These are phyloP conservation scores for Eristalis intricaria DNA, from an alignment of 2,888 invertebrate species.

Conservation along the genomic window DNA sequence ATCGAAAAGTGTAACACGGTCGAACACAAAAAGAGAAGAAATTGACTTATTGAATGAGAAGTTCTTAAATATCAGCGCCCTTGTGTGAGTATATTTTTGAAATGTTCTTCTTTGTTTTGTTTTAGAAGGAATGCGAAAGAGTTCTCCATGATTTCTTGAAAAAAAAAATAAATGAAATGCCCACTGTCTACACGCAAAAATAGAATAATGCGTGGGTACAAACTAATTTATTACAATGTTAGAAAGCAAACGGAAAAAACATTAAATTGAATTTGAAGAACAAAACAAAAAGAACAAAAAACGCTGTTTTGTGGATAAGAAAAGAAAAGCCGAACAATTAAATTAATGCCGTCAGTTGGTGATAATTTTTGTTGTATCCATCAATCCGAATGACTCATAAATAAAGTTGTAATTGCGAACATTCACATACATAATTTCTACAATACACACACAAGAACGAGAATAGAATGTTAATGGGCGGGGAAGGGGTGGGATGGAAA, in stretches of 20 bases:
- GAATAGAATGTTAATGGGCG: constrained; percentile 38
- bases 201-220: constrained; percentile 61
- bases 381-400: constrained; percentile 41
- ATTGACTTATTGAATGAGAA: background rate
- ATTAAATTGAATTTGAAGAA: constrained; percentile 44
- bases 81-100: constrained; percentile 38
- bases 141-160: constrained; percentile 60
- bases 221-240: constrained; percentile 65
- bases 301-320: background rate
- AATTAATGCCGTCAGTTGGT: constrained; percentile 55
- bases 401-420: constrained; percentile 54
- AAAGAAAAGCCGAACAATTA: constrained; percentile 54
- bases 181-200: constrained; percentile 60
- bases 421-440: constrained; percentile 29
- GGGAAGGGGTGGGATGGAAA: constrained; percentile 28
- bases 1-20: constrained; percentile 22
- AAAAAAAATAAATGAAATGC: constrained; percentile 18
- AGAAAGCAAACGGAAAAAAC: constrained; percentile 29
- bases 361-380: constrained; percentile 36
- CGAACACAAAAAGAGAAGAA: constrained; percentile 2
- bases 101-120: constrained; percentile 14
- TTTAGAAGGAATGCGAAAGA: constrained; percentile 58
- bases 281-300: background rate
- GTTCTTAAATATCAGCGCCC: constrained; percentile 28
- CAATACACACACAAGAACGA: background rate